These are phyloP conservation scores for Bos taurus DNA, from an alignment of 2,113 vertebrate species.

Conservation along the genomic window ARS-UCD2.0 NC_037334.1:60911001-60911500, in stretches of 20 bases:
- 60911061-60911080: background rate
- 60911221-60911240: background rate
- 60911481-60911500: slow-evolving; percentile 41
- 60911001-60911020: background rate
- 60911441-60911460: slow-evolving; percentile 9
- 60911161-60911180: background rate
- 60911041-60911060: background rate
- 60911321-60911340: background rate
- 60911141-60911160: slow-evolving; percentile 12
- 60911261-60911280: background rate
- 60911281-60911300: background rate
- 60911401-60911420: background rate
- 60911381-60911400: background rate
- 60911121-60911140: background rate
- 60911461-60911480: background rate
- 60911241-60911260: background rate
- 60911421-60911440: background rate
- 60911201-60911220: background rate
- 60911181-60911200: background rate
- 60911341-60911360: slow-evolving; percentile 1
- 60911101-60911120: background rate
- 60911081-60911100: background rate
- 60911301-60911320: background rate
- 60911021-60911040: background rate
- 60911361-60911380: background rate